A percentile compares a stretch with the other conserved stretches of the same genome.
Evolutionary conservation across 1,140 invertebrate genomes (phyloP).

Genomic region (Yoshiicerus persimilis): DNA sequence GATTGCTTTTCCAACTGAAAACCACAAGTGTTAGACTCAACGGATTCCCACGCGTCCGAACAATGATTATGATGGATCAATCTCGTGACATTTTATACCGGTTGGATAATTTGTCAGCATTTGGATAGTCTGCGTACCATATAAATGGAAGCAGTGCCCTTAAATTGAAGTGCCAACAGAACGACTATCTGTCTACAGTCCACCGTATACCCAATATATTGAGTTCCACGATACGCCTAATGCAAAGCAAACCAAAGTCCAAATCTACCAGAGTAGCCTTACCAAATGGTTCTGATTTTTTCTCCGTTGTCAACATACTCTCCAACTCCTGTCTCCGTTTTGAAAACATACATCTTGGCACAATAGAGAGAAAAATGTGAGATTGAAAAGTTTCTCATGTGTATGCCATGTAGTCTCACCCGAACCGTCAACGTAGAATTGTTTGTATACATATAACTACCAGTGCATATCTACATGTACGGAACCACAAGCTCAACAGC

Average conservation of each 20-base stretch:
- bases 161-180: not conserved
- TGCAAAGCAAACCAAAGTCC: not conserved
- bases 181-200: not conserved
- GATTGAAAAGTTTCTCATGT: constrained; percentile 12
- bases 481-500: no score
- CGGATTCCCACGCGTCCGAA: not conserved
- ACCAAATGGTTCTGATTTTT: not conserved
- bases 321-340: not conserved
- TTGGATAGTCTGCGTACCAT: not conserved
- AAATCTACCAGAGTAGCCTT: no score
- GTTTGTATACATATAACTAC: no score
- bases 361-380: constrained; percentile 12
- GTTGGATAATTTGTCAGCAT: constrained; percentile 14
- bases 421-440: not conserved
- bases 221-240: no score
- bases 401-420: not conserved
- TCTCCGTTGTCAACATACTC: not conserved
- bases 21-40: not conserved
- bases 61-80: constrained; percentile 20
- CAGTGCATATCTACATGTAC: no score
- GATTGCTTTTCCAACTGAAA: not conserved
- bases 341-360: not conserved
- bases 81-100: not conserved
- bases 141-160: not conserved
- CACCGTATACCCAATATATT: not conserved